Evolutionary conservation across 2,888 invertebrate genomes (phyloP).

Genomic region (Ctena decussata): DNA sequence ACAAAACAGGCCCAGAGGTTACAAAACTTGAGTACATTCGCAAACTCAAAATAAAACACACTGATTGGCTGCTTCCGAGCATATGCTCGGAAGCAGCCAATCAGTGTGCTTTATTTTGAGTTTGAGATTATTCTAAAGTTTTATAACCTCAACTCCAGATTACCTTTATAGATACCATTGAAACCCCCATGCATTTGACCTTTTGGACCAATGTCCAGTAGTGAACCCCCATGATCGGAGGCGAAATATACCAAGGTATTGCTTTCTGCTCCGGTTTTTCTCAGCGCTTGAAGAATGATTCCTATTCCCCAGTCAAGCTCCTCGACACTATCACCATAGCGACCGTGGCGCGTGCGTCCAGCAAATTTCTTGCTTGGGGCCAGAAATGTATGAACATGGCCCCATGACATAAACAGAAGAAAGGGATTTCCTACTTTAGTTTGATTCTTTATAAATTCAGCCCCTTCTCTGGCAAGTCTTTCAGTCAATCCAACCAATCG

Average conservation of each 20-base stretch:
- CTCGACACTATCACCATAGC: slow-evolving; percentile 88
- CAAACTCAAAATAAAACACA: too few species aligned
- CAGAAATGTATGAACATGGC: slow-evolving; percentile 91
- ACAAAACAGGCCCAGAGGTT: too few species aligned
- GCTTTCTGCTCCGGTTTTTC: slow-evolving; percentile 77
- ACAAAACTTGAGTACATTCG: too few species aligned
- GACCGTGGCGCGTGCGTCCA: slow-evolving; percentile 85
- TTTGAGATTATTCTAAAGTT: too few species aligned
- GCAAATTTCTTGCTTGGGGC: slow-evolving; percentile 89
- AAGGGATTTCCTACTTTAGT: slow-evolving; percentile 83
- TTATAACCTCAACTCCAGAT: too few species aligned
- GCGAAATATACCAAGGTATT: slow-evolving; percentile 88
- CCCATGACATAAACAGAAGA: slow-evolving; percentile 87
- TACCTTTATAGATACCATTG: slow-evolving; percentile 77
- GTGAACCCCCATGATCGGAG: slow-evolving; percentile 88
- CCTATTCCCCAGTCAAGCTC: slow-evolving; percentile 88
- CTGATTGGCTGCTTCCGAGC: too few species aligned
- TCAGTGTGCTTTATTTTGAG: too few species aligned
- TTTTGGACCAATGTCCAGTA: slow-evolving; percentile 71
- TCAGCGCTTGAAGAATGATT: slow-evolving; percentile 85
- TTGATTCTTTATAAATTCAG: slow-evolving; percentile 75
- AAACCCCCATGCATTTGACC: slow-evolving; percentile 85
- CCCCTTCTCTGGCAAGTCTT: slow-evolving; percentile 76
- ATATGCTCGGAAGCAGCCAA: too few species aligned
- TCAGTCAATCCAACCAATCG: slow-evolving; percentile 84